Evolutionary conservation across 2,113 vertebrate species (phyloP), one percentile per base, ranked within the genome.

Genomic region (Tylochromis polylepis): DNA sequence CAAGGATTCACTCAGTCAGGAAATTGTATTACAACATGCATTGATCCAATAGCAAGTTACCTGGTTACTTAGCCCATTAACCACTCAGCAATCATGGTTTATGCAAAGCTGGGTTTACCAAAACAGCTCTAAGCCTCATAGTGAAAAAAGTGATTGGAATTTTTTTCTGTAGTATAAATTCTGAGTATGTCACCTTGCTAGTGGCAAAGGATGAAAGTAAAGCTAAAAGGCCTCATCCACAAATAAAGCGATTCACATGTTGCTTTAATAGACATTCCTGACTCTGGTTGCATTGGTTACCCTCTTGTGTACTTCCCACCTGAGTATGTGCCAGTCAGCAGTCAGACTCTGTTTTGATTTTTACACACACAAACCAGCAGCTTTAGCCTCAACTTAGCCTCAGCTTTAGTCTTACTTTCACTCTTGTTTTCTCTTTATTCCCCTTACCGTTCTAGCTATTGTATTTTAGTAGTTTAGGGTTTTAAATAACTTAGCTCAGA

Each of bases 141-240:
- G 34, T 24, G 14, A 83, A 86, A 65, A 91, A 55, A 46, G 27
- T 22, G 81, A 79, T 77, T 18, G 46, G 59, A 84, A 84, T 24
- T 11, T 16, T 90, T 83, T 38, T n/a, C 60, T 65, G 14, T 65
- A 65, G 34, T 20, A 31, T 36, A 36, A 36, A 36, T 36, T 36
- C 36, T 36, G 36, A 36, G 83, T 75, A 80, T 92, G 83, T 87
- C 41, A 82, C 29, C 53, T 86, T 89, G 79, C 59, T 49, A 38
- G 36, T 79, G 38, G 79, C 77, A 83, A 90, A 91, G 84, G 87
- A 91, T 82, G 70, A 79, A 79, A 67, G 83, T 58, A 59, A n/a
- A 41, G 41, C 87, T 87, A 89, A 85, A 85, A 89, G 24, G 55
- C 65, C 81, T 77, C 43, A 56, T 79, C 12, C 46, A 51, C 43